Conservation (phyloP, 1,140 invertebrate species). For the Melipona quadrifasciata region DNA sequence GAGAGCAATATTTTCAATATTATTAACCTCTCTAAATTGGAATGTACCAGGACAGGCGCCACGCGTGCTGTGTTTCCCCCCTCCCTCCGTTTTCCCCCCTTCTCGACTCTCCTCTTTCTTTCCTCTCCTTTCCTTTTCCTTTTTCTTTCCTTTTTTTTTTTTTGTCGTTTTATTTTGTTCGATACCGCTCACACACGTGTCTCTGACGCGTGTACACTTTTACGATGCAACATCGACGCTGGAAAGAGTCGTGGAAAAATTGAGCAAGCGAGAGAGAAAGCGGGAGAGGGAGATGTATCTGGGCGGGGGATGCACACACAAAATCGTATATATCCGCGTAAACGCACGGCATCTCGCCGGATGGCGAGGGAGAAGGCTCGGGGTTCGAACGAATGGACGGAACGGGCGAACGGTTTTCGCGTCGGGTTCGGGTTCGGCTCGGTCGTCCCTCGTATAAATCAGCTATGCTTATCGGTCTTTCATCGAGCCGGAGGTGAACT, state of each 20-base stretch:
- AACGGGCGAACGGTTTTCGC: constrained; percentile 66
- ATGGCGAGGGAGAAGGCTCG: constrained; percentile 59
- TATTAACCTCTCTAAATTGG: constrained; percentile 41
- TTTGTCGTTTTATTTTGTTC: neutral
- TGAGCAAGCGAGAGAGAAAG: neutral
- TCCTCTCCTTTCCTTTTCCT: too few species aligned
- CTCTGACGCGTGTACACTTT: constrained; percentile 2
- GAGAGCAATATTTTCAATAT: constrained; percentile 49
- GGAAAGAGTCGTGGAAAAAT: neutral
- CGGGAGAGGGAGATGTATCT: neutral
- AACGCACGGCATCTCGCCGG: constrained; percentile 54
- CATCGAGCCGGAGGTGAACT: constrained; percentile 81
- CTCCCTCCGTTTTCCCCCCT: neutral
- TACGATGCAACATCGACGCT: neutral
- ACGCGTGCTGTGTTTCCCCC: neutral
- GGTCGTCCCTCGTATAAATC: constrained; percentile 77
- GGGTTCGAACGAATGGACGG: constrained; percentile 70
- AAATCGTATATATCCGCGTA: constrained; percentile 51
- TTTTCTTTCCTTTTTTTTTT: neutral
- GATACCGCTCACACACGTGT: neutral
- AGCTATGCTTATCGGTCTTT: constrained; percentile 82
- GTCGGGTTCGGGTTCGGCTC: constrained; percentile 62
- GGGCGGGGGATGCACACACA: constrained; percentile 42
- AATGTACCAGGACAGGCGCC: constrained; percentile 21
- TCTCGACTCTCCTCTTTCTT: neutral